Evolutionary conservation across 2,888 invertebrate genomes (phyloP).

Genomic region (Oeneis ivallda): DNA sequence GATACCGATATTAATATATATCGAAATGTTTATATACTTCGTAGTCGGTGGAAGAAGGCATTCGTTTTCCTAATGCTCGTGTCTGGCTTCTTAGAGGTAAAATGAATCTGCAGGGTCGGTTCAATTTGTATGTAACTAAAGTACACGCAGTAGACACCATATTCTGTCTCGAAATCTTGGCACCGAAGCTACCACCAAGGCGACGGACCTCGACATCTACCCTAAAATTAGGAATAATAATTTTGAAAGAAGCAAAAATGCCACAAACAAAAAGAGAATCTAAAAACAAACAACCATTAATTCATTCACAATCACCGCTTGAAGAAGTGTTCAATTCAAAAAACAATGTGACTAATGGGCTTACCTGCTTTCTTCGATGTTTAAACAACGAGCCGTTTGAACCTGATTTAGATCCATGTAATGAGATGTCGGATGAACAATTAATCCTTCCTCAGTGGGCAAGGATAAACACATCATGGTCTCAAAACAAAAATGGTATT

Average conservation of each 20-base stretch:
- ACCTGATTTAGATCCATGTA: slow-evolving; percentile 79
- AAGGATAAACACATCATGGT: slow-evolving; percentile 80
- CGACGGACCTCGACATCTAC: slow-evolving; percentile 55
- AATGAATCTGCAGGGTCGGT: slow-evolving; percentile 86
- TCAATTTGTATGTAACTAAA: slow-evolving; percentile 84
- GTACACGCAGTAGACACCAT: slow-evolving; percentile 85
- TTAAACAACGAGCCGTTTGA: neutral
- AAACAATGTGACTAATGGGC: no score
- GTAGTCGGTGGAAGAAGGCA: slow-evolving; percentile 83
- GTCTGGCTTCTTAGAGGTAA: slow-evolving; percentile 88
- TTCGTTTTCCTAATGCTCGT: slow-evolving; percentile 85
- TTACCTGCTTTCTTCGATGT: slow-evolving; percentile 15
- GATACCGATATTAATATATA: neutral
- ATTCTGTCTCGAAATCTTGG: slow-evolving; percentile 84
- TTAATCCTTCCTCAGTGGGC: slow-evolving; percentile 85
- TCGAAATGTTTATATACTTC: slow-evolving; percentile 71
- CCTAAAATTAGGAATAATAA: neutral
- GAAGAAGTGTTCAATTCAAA: no score
- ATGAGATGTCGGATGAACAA: slow-evolving; percentile 82
- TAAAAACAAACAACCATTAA: no score
- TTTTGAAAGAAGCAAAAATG: no score
- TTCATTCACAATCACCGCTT: no score
- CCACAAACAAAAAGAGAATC: no score
- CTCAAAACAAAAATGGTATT: slow-evolving; percentile 88
- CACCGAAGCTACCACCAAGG: slow-evolving; percentile 84